Percentiles rank a stretch among this genome's conserved stretches.
These are phyloP conservation scores for Accipiter cooperii DNA, from an alignment of 2,113 vertebrate species.

Conservation along the genomic window DNA sequence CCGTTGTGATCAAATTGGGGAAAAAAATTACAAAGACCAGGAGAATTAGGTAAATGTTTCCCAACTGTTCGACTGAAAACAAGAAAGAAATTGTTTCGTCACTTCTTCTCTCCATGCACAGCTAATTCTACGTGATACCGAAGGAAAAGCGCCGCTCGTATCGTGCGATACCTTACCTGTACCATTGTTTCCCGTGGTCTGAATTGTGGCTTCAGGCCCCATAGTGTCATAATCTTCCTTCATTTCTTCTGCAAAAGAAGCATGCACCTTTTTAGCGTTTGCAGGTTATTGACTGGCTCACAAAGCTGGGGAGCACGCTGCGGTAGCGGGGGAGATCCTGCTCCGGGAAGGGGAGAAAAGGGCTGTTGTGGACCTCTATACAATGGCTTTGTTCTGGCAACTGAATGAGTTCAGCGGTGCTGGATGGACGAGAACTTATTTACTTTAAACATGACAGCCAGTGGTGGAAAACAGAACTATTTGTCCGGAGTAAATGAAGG, in stretches of 20 bases:
- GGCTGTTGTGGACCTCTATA: constrained; percentile 67
- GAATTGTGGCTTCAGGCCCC: constrained; percentile 87
- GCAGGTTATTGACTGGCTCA: constrained; percentile 24
- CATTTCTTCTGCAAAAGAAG: constrained; percentile 89
- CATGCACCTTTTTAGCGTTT: constrained; percentile 67
- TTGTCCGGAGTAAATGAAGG: constrained; percentile 54
- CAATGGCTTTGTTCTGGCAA: constrained; percentile 75
- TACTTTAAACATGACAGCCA: constrained; percentile 85
- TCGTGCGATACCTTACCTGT: constrained; percentile 81
- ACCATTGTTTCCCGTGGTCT: constrained; percentile 88
- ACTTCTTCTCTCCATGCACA: not conserved
- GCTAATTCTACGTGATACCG: not conserved
- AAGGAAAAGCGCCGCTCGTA: not conserved
- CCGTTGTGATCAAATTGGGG: too few relatives aligned
- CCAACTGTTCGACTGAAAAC: not conserved
- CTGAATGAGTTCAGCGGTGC: constrained; percentile 80
- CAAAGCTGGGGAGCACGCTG: constrained; percentile 61
- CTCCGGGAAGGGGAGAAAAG: constrained; percentile 65
- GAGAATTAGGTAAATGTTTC: not conserved
- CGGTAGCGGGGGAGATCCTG: constrained; percentile 61
- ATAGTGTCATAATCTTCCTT: constrained; percentile 95
- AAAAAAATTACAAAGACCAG: not conserved
- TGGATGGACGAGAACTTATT: constrained; percentile 81
- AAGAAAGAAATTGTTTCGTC: not conserved
- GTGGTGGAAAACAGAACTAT: constrained; percentile 70